Percentiles rank a stretch among this genome's conserved stretches.
These are phyloP conservation scores for Psylliodes chrysocephalus DNA, from an alignment of 2,888 invertebrate species.

Conservation along the genomic window DNA sequence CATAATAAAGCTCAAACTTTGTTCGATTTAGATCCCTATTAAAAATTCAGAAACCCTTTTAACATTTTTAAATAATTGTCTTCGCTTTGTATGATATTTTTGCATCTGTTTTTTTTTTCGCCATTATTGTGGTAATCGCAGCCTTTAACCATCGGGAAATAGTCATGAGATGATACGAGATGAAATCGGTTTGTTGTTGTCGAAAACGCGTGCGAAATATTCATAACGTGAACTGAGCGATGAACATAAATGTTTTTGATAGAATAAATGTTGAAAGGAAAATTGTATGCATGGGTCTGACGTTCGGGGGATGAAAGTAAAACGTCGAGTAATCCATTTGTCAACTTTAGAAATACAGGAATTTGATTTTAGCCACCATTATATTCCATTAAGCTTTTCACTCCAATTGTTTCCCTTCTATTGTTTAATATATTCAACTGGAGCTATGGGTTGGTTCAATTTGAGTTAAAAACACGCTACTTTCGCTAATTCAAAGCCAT, in stretches of 20 bases:
- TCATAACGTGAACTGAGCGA: slow-evolving; percentile 1
- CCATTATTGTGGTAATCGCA: too few species aligned
- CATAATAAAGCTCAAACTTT: too few species aligned
- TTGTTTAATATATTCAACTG: slow-evolving; percentile 19
- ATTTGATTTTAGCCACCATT: slow-evolving; percentile 31
- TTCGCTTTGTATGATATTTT: too few species aligned
- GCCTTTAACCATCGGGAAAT: too few species aligned
- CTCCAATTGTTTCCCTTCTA: slow-evolving; percentile 19
- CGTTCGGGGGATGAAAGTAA: slow-evolving; percentile 19
- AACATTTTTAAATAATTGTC: too few species aligned
- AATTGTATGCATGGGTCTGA: slow-evolving; percentile 18
- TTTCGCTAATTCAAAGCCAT: neutral
- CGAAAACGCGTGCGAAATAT: neutral
- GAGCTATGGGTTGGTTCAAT: neutral
- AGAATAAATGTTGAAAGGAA: slow-evolving; percentile 12
- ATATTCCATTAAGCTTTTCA: slow-evolving; percentile 28
- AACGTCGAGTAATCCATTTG: slow-evolving; percentile 29
- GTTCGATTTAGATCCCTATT: too few species aligned
- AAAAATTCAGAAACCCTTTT: too few species aligned
- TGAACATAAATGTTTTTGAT: slow-evolving; percentile 20
- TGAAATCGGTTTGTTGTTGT: too few species aligned
- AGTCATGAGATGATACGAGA: too few species aligned
- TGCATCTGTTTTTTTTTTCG: too few species aligned
- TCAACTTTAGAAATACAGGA: slow-evolving; percentile 28
- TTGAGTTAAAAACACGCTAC: neutral